Evolutionary conservation across 1,140 invertebrate species (phyloP), one percentile per base, ranked within the genome.

Genomic region (Drosophila oshimai): DNA sequence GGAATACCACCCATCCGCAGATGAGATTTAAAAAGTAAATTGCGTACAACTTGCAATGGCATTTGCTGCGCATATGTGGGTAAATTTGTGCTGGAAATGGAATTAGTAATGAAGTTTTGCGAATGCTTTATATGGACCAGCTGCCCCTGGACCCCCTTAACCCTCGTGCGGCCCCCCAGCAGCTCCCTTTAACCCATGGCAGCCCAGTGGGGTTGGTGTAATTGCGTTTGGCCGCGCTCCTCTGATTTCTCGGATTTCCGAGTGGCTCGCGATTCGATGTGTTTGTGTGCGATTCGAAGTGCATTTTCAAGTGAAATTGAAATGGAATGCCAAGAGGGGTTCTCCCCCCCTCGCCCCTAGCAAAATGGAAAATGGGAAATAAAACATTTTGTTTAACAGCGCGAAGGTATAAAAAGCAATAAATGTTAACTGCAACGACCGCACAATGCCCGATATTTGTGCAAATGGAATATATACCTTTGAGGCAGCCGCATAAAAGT

Each of bases 101-200:
- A 75, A 80, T 75, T 72, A 67, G 54, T 81, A 81, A 72, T 81
- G 39, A 76, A 76, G 67, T 76, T 72, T 75, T 65, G 44, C 58
- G 58, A 39, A 65, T 50, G 62, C 58, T 65, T 65, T 65, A 65
- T 65, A 65, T 20, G 13, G 41, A 17, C 13, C 17, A 28, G 15
- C 12, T 28, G 34, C 34, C 17, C 49, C 20, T 4, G 0, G 3
- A 3, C 6, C 13, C 51, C 20, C 36, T 33, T 42, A 31, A 28
- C 53, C 53, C 36, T 6, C 7, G n/a, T 4, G 33, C 15, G 6
- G 2, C 5, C 6, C 7, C 24, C n/a, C n/a, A n/a, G n/a, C n/a
- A n/a, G n/a, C n/a, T n/a, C n/a, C 22, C 31, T 42, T 39, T 41
- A 26, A 47, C 33, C 41, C 26, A 4, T 22, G 34, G 26, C 28